A percentile compares a stretch with the other conserved stretches of the same genome.
Conservation (phyloP, 2,113 vertebrate genomes). For the Oreochromis aureus region DNA sequence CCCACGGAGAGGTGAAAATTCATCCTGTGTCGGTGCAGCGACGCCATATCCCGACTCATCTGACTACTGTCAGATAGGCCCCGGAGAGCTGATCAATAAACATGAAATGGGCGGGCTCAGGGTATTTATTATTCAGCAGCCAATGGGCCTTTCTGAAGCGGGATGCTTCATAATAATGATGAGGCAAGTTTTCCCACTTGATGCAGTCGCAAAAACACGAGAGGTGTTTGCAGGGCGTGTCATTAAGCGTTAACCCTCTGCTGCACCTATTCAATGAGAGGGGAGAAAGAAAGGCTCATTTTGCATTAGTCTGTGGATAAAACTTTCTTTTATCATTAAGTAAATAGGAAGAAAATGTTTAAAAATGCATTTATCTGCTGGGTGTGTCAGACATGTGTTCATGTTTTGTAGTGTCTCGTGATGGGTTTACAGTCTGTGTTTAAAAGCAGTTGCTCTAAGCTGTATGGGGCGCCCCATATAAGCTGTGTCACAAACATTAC, state of each 20-base stretch:
- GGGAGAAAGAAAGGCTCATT: not conserved
- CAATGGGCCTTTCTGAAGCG: slow-evolving; percentile 9
- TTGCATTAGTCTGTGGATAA: not conserved
- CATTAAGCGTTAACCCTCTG: not conserved
- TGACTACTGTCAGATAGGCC: slow-evolving; percentile 59
- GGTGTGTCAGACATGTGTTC: not conserved
- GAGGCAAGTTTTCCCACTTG: not conserved
- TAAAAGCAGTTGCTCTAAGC: not conserved
- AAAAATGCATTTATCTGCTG: not conserved
- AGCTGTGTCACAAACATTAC: not conserved
- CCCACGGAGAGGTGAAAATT: slow-evolving; percentile 46
- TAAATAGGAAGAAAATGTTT: not conserved
- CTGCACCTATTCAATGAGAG: not conserved
- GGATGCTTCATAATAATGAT: slow-evolving; percentile 33
- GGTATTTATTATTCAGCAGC: slow-evolving; percentile 50
- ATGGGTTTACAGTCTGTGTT: not conserved
- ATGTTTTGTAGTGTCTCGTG: not conserved
- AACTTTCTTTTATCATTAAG: not conserved
- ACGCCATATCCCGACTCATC: slow-evolving; percentile 70
- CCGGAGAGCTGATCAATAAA: slow-evolving; percentile 65
- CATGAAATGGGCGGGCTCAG: slow-evolving; percentile 61
- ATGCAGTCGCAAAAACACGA: not conserved
- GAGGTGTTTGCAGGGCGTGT: not conserved
- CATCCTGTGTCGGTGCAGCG: slow-evolving; percentile 58
- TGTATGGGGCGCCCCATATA: not conserved